Percentiles rank a stretch among this genome's conserved stretches.
phyloP scores from a whole-genome alignment of 2,113 vertebrate species.

The Rallus limicola region DNA sequence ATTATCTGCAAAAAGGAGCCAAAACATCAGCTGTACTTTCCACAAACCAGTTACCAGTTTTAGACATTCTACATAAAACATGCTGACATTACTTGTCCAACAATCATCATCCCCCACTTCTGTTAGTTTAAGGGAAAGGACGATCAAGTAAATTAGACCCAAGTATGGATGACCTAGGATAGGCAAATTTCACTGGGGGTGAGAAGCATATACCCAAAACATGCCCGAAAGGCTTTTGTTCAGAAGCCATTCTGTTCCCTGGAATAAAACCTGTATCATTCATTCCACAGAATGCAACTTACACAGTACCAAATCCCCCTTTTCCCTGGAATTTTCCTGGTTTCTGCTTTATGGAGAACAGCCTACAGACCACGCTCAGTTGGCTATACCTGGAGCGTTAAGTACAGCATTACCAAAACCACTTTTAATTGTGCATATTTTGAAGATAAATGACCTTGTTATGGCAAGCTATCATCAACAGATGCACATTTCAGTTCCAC shows the following conservation, averaged over 20 bases:
- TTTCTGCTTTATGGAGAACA: neutral
- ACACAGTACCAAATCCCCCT: neutral
- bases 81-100: neutral
- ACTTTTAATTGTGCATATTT: neutral
- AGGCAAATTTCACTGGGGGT: neutral
- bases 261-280: neutral
- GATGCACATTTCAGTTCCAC: neutral
- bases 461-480: neutral
- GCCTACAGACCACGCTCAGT: neutral
- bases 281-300: neutral
- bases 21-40: neutral
- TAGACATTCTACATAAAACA: neutral
- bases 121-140: neutral
- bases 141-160: neutral
- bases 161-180: neutral
- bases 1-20: neutral
- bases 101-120: neutral
- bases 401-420: neutral
- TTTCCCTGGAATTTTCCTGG: neutral
- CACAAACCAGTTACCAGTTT: neutral
- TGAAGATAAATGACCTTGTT: neutral
- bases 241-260: neutral
- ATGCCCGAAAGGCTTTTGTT: neutral
- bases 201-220: neutral
- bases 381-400: neutral